Evolutionary conservation across 1,140 invertebrate genomes (phyloP).

Genomic region (Macrostomum lignano): DNA sequence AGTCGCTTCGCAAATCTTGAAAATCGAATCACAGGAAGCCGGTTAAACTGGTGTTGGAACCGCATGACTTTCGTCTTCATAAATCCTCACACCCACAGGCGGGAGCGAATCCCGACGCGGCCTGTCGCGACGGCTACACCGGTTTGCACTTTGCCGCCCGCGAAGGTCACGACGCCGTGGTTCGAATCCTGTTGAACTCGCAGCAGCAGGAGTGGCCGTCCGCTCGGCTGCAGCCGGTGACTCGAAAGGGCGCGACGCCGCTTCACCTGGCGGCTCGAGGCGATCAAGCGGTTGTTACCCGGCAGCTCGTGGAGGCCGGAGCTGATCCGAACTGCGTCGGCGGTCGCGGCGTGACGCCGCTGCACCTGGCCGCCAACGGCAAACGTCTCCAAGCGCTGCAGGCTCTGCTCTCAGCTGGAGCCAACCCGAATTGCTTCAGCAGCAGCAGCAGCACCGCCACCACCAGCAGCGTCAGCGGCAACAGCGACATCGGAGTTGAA

Average conservation of each 20-base stretch:
- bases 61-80: too few relatives aligned
- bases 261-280: constrained; percentile 76
- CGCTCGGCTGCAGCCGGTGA: constrained; percentile 82
- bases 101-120: constrained; percentile 20
- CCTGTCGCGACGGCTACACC: constrained; percentile 53
- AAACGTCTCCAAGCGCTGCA: too few relatives aligned
- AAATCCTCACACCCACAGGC: too few relatives aligned
- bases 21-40: too few relatives aligned
- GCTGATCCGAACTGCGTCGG: constrained; percentile 68
- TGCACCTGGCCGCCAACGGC: constrained; percentile 62
- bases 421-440: too few relatives aligned
- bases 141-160: constrained; percentile 91
- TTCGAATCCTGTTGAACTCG: constrained; percentile 70
- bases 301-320: constrained; percentile 58
- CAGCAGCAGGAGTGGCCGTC: constrained; percentile 47
- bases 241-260: constrained; percentile 84
- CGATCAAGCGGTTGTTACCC: constrained; percentile 49
- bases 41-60: too few relatives aligned
- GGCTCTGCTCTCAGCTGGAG: too few relatives aligned
- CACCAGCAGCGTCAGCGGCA: too few relatives aligned
- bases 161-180: constrained; percentile 69
- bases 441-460: too few relatives aligned
- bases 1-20: too few relatives aligned
- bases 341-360: constrained; percentile 51
- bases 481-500: constrained; percentile 38